Evolutionary conservation across 2,888 invertebrate genomes (phyloP).

Genomic region (Biston stratarius): DNA sequence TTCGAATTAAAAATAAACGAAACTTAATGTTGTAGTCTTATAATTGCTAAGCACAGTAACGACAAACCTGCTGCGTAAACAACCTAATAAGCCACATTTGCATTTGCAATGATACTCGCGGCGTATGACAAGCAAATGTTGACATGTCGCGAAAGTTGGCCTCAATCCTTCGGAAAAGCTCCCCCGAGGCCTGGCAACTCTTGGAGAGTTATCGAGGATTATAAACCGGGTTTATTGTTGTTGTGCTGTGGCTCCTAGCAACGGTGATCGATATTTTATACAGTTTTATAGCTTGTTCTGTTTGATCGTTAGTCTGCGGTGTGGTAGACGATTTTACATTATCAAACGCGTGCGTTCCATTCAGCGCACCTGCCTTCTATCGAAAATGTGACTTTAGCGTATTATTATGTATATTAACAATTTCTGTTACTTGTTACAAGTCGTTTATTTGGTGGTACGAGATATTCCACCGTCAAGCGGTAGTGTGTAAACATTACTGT

Average conservation of each 20-base stretch:
- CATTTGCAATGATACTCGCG: constrained; percentile 17
- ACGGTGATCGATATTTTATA: constrained; percentile 65
- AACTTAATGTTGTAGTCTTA: too few relatives aligned
- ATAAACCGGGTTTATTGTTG: constrained; percentile 74
- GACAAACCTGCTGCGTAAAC: constrained; percentile 7
- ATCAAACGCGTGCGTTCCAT: neutral
- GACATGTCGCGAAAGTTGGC: constrained; percentile 53
- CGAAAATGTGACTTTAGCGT: too few relatives aligned
- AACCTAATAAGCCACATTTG: constrained; percentile 28
- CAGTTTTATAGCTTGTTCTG: constrained; percentile 25
- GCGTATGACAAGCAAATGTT: constrained; percentile 40
- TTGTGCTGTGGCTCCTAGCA: constrained; percentile 62
- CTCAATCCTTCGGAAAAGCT: constrained; percentile 49
- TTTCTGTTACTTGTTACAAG: too few relatives aligned
- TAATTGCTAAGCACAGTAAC: neutral
- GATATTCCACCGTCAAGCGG: too few relatives aligned
- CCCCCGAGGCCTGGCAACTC: constrained; percentile 49
- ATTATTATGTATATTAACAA: too few relatives aligned
- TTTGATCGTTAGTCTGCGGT: constrained; percentile 45
- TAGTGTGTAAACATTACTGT: too few relatives aligned
- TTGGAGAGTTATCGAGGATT: constrained; percentile 65
- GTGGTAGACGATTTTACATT: neutral
- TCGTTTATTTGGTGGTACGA: too few relatives aligned
- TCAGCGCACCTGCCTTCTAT: too few relatives aligned
- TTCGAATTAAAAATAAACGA: too few relatives aligned